Percentiles rank a stretch among this genome's conserved stretches.
These are phyloP conservation scores for Epicampocera succincta DNA, from an alignment of 2,888 invertebrate species.

Conservation along the genomic window DNA sequence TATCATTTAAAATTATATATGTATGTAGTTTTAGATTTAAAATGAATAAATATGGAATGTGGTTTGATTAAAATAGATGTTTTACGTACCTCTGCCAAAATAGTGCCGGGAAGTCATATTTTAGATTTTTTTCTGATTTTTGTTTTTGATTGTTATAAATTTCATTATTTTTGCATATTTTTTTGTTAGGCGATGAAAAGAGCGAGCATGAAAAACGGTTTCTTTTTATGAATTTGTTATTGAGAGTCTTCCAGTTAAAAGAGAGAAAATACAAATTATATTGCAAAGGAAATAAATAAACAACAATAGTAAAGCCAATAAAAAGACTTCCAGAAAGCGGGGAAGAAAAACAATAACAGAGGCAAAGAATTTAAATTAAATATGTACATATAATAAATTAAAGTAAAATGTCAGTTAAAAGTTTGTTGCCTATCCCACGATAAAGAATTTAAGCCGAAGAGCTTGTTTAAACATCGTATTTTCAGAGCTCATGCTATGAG, in stretches of 20 bases:
- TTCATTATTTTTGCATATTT: slow-evolving; percentile 18
- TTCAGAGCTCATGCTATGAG: too few relatives aligned
- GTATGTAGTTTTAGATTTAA: slow-evolving; percentile 8
- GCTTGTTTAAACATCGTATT: too few relatives aligned
- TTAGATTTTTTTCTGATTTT: slow-evolving; percentile 38
- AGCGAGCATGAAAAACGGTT: slow-evolving; percentile 28
- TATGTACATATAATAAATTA: neutral
- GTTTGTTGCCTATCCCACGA: neutral
- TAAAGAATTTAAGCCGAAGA: too few relatives aligned
- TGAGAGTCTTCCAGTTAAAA: slow-evolving; percentile 24
- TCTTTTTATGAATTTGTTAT: slow-evolving; percentile 52
- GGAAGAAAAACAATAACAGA: too few relatives aligned
- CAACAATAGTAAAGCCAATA: slow-evolving; percentile 38
- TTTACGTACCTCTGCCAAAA: slow-evolving; percentile 82
- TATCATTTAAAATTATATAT: slow-evolving; percentile 27
- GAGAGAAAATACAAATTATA: slow-evolving; percentile 31
- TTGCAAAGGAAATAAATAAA: slow-evolving; percentile 34
- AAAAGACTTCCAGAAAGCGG: too few relatives aligned
- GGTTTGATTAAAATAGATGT: slow-evolving; percentile 46
- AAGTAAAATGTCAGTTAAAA: slow-evolving; percentile 1
- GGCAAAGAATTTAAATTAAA: slow-evolving; percentile 35
- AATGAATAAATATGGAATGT: slow-evolving; percentile 38
- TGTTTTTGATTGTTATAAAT: slow-evolving; percentile 67
- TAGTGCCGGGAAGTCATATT: slow-evolving; percentile 82
- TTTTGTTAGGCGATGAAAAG: slow-evolving; percentile 57